Evolutionary conservation across 2,113 vertebrate genomes (phyloP), one percentile per base, ranked within the genome.

Genomic region (Suricata suricatta): DNA sequence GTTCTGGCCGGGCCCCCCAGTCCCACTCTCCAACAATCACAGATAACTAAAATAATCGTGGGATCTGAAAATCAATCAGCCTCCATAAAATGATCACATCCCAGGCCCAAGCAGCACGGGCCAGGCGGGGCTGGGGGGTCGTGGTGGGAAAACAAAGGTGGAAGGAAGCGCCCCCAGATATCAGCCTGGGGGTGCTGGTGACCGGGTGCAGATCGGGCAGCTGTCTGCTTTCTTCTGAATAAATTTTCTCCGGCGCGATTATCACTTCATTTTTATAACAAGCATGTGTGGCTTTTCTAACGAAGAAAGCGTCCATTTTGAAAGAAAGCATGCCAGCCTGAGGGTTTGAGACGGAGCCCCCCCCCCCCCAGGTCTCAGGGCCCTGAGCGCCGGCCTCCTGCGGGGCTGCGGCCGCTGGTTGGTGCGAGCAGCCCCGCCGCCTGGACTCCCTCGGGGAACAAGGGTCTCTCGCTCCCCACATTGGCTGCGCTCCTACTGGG

Each of bases 1-100:
- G 41, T 38, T n/a, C n/a, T 76, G 90, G 10, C 50, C 74, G 68
- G 5, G 21, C 54, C 31, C 63, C 93, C 44, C 84, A 1, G 11
- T 50, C 50, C 68, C 66, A 92, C 33, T 69, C 35, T 68, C 38
- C 83, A 80, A 87, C 95, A 69, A 90, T 96, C 94, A 96, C 88
- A 96, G 90, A 66, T 89, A 90, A 98, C 97, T 96, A 92, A 96
- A 97, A 96, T 91, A 98, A 95, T 98, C 33, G 7, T 87, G 90
- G 74, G 86, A 90, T 97, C 90, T 97, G 79, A 93, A 92, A 97
- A 96, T 98, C 96, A 97, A 97, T 95, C 47, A 17, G 19, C 33
- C 15, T 35, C 57, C 52, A 35, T 95, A 66, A 93, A 66, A 71
- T 21, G 72, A n/a, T 11, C 31, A 15, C 44, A 41, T 44, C 94